These are phyloP conservation scores for Trypoxylon attenuatum DNA, from an alignment of 2,888 invertebrate species.

Conservation along the genomic window DNA sequence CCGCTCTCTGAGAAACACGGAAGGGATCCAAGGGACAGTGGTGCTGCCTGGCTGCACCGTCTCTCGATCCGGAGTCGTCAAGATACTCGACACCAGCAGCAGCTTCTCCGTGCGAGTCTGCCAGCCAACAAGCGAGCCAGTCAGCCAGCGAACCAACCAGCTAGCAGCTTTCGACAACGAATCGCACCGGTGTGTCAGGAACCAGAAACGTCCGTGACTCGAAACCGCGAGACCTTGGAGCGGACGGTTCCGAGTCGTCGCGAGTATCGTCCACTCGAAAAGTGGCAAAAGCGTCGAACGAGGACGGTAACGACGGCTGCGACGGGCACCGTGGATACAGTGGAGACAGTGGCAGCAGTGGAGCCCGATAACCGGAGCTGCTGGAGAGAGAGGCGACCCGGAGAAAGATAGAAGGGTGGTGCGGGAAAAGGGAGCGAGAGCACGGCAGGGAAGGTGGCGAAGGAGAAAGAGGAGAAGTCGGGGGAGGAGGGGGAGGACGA, in stretches of 20 bases:
- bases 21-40: neutral
- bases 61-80: too few species aligned
- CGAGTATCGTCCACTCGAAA: neutral
- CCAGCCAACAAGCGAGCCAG: too few species aligned
- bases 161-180: neutral
- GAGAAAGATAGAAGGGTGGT: neutral
- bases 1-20: neutral
- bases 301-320: too few species aligned
- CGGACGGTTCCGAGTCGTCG: neutral
- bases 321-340: neutral
- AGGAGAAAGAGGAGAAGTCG: neutral
- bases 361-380: neutral
- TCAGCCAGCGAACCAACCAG: constrained; percentile 12
- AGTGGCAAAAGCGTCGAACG: neutral
- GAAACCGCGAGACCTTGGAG: neutral
- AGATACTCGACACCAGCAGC: too few species aligned
- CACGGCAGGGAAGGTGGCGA: neutral
- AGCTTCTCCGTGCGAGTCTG: too few species aligned
- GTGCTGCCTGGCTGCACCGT: too few species aligned
- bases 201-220: neutral
- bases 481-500: neutral
- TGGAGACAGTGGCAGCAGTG: neutral
- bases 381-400: neutral
- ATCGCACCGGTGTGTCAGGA: neutral
- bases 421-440: neutral